phyloP scores from a whole-genome alignment of 2,113 vertebrate genomes.

The Ailurus styani region DNA sequence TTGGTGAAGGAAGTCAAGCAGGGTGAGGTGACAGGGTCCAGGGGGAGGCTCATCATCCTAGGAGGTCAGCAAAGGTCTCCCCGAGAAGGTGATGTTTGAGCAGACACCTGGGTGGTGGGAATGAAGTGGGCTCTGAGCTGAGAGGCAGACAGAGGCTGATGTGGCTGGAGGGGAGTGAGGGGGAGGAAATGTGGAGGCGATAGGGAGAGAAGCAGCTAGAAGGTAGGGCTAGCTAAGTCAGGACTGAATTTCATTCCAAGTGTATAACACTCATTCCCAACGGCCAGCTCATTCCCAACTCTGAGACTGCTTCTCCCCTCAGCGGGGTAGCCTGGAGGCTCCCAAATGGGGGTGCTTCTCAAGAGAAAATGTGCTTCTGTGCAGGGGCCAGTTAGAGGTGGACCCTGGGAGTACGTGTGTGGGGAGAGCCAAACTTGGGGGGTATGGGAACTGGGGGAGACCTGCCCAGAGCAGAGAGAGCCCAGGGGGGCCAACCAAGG shows the following conservation, averaged over 20 bases:
- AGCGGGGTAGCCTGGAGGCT: neutral
- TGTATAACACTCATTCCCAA: no score
- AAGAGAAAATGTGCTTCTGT: neutral
- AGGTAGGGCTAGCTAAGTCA: neutral
- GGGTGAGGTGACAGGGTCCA: neutral
- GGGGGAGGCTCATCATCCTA: neutral
- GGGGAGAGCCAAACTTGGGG: neutral
- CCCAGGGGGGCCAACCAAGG: neutral
- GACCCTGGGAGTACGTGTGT: neutral
- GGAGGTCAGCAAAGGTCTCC: neutral
- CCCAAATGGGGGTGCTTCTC: neutral
- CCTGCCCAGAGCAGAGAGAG: neutral
- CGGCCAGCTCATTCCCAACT: neutral
- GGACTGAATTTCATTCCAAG: neutral
- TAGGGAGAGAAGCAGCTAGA: neutral
- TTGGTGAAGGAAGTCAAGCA: neutral
- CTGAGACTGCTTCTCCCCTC: neutral
- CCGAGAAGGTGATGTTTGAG: neutral
- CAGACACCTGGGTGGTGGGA: neutral
- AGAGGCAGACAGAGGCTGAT: neutral
- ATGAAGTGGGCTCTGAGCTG: neutral
- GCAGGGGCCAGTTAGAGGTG: neutral
- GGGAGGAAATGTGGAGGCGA: neutral
- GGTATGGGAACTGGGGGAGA: neutral
- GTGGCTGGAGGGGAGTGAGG: neutral